Conservation (phyloP, 2,113 vertebrate species). For the Callocephalon fimbriatum region DNA sequence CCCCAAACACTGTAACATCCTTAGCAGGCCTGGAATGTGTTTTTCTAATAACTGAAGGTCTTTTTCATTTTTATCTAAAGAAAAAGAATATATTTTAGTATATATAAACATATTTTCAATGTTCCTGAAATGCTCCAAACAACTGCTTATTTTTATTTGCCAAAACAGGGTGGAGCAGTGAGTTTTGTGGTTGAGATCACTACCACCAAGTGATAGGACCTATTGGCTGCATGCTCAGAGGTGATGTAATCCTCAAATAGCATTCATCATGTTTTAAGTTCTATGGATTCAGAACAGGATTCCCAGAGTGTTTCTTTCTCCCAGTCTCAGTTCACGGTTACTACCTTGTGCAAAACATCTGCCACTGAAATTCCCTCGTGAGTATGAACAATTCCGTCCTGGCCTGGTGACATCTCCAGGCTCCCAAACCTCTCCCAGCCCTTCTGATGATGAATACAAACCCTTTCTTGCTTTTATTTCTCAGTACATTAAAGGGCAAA, state of each 20-base stretch:
- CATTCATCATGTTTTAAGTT: neutral
- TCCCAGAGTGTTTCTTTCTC: neutral
- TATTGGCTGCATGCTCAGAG: neutral
- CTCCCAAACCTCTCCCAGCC: neutral
- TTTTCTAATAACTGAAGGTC: neutral
- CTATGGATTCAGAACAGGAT: neutral
- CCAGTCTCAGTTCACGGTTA: neutral
- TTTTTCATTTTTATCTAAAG: neutral
- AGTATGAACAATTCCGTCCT: neutral
- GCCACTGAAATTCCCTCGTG: neutral
- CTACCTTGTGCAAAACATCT: neutral
- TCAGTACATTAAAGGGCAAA: neutral
- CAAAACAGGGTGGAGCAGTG: conserved; percentile 19
- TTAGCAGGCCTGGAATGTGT: neutral
- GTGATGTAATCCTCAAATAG: conserved; percentile 9
- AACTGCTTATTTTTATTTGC: neutral
- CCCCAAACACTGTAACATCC: neutral
- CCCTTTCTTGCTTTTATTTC: neutral
- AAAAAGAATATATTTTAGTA: neutral
- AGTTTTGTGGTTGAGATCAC: conserved; percentile 20
- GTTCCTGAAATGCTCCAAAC: neutral
- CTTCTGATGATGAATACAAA: neutral
- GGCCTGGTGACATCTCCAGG: neutral
- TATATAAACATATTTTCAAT: neutral
- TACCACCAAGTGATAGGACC: neutral